Evolutionary conservation across 2,888 invertebrate species (phyloP), one percentile per base, ranked within the genome.

Genomic region (Philopedon plagiatum): DNA sequence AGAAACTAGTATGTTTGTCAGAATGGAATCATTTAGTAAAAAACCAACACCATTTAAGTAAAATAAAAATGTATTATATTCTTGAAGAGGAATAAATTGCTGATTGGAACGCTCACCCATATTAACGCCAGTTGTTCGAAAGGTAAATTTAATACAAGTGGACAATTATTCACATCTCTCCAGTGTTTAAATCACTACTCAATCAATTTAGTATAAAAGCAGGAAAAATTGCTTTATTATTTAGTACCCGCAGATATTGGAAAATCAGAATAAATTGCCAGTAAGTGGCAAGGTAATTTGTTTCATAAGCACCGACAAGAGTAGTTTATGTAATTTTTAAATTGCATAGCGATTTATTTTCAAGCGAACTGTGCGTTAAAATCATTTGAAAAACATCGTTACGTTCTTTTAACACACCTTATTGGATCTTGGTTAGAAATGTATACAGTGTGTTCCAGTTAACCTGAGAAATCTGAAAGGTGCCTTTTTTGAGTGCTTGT

Each of bases 291-390:
- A 66, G 15, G 46, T 49, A 66, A 66, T 66, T 66, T 66, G 66
- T 66, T 66, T 66, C 21, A 66, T 66, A 66, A 58, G 46, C 66
- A 58, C 58, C 58, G 66, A 58, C 66, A 66, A 66, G 49, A 13
- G 41, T 19, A 32, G 61, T 29, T 15, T 32, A 46, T 58, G 46
- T 66, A 58, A 66, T 66, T 66, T 66, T 66, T 58, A 66, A 56
- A 65, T 65, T 65, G 56, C 44, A 32, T 15, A 15, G 15, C 29
- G 18, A 54, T 51, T 26, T 21, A 29, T 29, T 54, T 54, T 51
- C 21, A 26, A 13, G 13, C 2, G 13, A 1, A 7, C n/a, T 29
- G 7, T 51, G 1, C 26, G 21, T 46, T 19, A 26, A 54, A 54
- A 29, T 54, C 18, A 32, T 29, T 29, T 54, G 1, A 15, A 13